phyloP scores from a whole-genome alignment of 2,113 vertebrate species.

The Melospiza melodia region DNA sequence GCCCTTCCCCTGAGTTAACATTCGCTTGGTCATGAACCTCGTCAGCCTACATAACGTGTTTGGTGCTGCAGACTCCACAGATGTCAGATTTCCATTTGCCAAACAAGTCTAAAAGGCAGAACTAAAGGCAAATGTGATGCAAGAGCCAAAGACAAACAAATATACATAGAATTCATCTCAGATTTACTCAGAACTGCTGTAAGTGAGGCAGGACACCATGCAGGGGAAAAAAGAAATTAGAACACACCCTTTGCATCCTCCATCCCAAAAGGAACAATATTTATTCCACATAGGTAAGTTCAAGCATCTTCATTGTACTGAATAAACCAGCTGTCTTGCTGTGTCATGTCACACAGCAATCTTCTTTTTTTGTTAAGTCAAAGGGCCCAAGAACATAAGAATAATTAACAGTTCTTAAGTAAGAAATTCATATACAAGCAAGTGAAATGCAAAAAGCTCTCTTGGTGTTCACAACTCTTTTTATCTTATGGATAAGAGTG shows the following conservation, averaged over 20 bases:
- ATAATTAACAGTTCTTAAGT: not conserved
- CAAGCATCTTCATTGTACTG: not conserved
- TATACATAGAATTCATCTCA: not conserved
- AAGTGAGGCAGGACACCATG: not conserved
- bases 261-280: not conserved
- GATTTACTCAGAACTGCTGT: not conserved
- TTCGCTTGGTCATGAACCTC: not conserved
- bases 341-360: not conserved
- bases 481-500: not conserved
- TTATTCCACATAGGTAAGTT: not conserved
- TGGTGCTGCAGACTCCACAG: conserved; percentile 14
- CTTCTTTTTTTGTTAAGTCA: not conserved
- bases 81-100: conserved; percentile 22
- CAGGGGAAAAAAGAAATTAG: not conserved
- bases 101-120: conserved; percentile 19
- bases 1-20: not conserved
- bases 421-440: not conserved
- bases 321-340: not conserved
- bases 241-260: not conserved
- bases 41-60: not conserved
- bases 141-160: conserved; percentile 12
- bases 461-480: not conserved
- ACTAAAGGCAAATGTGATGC: conserved; percentile 25
- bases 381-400: not conserved
- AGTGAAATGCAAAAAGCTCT: not conserved